These are phyloP conservation scores for Melanotaenia maccullochi DNA, from an alignment of 2,797 vertebrate species.

Conservation along the genomic window DNA sequence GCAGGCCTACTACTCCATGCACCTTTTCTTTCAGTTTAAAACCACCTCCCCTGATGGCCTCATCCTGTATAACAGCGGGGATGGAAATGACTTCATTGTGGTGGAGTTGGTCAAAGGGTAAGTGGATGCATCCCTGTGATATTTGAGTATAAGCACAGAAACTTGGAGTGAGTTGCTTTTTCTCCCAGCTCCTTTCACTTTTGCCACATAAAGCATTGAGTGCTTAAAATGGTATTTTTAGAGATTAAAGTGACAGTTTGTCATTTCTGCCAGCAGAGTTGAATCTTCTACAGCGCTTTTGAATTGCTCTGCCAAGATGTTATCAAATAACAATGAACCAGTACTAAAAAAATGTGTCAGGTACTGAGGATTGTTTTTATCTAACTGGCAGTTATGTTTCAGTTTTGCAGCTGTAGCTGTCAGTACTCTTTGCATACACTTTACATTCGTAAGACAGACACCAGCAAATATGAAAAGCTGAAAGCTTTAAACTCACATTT, in stretches of 20 bases:
- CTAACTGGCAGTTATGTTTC: slow-evolving; percentile 13
- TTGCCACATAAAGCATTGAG: not conserved
- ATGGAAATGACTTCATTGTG: slow-evolving; percentile 98
- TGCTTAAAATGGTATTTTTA: not conserved
- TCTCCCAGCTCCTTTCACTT: not conserved
- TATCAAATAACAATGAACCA: slow-evolving; percentile 19
- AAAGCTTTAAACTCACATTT: slow-evolving; percentile 23
- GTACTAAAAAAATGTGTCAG: not conserved
- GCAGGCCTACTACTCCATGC: slow-evolving; percentile 99
- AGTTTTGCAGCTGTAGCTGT: slow-evolving; percentile 18
- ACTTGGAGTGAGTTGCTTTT: not conserved
- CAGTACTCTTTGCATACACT: not conserved
- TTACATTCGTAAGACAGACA: not conserved
- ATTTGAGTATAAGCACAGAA: not conserved
- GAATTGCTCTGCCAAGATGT: not conserved
- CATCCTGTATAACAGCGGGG: slow-evolving; percentile 96
- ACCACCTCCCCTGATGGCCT: slow-evolving; percentile 96
- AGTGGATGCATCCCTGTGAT: slow-evolving; percentile 45
- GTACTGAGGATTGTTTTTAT: not conserved
- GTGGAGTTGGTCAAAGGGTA: slow-evolving; percentile 99
- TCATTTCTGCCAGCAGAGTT: not conserved
- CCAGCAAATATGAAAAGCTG: not conserved
- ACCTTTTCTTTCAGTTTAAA: slow-evolving; percentile 99
- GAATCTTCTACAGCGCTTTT: not conserved
- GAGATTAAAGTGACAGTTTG: slow-evolving; percentile 1